Evolutionary conservation across 2,797 vertebrate species (phyloP), one percentile per base, ranked within the genome.

Genomic region (Toxotes lorentzi): DNA sequence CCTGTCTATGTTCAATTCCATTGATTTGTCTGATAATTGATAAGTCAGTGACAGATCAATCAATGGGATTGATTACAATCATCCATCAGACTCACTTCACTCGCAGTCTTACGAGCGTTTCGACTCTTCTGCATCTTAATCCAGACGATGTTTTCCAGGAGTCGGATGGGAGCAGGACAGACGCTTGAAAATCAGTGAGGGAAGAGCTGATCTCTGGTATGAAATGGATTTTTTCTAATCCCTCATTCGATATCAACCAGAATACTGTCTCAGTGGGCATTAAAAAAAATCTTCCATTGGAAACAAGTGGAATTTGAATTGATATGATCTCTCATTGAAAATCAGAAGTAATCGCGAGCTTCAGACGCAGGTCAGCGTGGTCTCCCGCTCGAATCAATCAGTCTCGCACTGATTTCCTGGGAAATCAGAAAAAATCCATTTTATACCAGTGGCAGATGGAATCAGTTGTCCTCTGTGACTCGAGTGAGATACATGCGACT

Each of bases 1-100:
- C 72, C 30, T 61, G 53, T 43, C 30, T 38, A 9, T 24, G 56
- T 53, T 78, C 53, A 23, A 7, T 45, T 64, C 34, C 59, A 4
- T 30, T 4, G 5, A 2, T 19, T 3, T 32, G 62, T 75, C 62
- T 3, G 11, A 56, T 21, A 13, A 9, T 63, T 43, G 40, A 61
- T 34, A 43, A 14, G 34, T 48, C 24, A 9, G 17, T 5, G 3
- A 13, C 9, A 2, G 27, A 63, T 54, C 5, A n/a, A 60, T 53
- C 0, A 11, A 54, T 72, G 13, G 2, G 34, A 71, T 70, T 7
- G 60, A 53, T 73, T n/a, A 0, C 4, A 73, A 40, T 70, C 35
- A 24, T 41, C 41, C 59, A 59, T 65, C 35, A 23, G 50, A 62
- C 23, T 41, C 50, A 5, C n/a, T 19, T 40, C 45, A 19, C 27